These are phyloP conservation scores for Macrocentrus cingulum DNA, from an alignment of 1,140 invertebrate species.

Conservation along the genomic window DNA sequence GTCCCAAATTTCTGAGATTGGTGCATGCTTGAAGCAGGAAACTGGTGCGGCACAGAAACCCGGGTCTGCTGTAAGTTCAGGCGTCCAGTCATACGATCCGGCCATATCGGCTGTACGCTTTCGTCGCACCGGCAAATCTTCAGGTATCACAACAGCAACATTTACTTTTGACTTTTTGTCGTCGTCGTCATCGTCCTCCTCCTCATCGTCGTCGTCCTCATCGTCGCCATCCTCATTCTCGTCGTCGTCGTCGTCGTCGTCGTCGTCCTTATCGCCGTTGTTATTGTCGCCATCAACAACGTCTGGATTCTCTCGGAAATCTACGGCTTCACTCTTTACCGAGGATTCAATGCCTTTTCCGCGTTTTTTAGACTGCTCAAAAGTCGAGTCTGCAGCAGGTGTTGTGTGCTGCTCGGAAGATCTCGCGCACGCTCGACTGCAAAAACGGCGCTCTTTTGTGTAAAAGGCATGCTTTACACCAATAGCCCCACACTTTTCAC, in stretches of 20 bases:
- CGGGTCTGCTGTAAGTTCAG: constrained; percentile 71
- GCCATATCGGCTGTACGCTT: constrained; percentile 64
- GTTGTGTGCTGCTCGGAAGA: constrained; percentile 52
- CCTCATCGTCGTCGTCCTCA: constrained; percentile 25
- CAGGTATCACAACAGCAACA: constrained; percentile 48
- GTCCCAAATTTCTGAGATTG: constrained; percentile 90
- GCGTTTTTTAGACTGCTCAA: constrained; percentile 32
- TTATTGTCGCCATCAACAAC: neutral
- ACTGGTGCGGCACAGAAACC: constrained; percentile 86
- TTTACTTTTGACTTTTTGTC: constrained; percentile 39
- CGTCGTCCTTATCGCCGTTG: neutral
- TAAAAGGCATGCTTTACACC: constrained; percentile 90
- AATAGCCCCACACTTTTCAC: constrained; percentile 85
- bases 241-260: neutral
- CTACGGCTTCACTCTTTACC: constrained; percentile 32
- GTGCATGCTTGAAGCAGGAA: constrained; percentile 86
- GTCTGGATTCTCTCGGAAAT: neutral
- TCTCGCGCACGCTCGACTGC: constrained; percentile 74
- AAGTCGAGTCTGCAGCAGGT: constrained; percentile 51
- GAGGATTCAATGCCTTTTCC: constrained; percentile 36
- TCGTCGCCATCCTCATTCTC: constrained; percentile 13
- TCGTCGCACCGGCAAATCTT: constrained; percentile 56
- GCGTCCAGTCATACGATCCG: constrained; percentile 81
- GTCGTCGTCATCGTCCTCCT: constrained; percentile 34
- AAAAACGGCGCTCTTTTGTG: constrained; percentile 79